Conservation (phyloP, 2,797 vertebrate genomes). For the Neopelma chrysocephalum region DNA sequence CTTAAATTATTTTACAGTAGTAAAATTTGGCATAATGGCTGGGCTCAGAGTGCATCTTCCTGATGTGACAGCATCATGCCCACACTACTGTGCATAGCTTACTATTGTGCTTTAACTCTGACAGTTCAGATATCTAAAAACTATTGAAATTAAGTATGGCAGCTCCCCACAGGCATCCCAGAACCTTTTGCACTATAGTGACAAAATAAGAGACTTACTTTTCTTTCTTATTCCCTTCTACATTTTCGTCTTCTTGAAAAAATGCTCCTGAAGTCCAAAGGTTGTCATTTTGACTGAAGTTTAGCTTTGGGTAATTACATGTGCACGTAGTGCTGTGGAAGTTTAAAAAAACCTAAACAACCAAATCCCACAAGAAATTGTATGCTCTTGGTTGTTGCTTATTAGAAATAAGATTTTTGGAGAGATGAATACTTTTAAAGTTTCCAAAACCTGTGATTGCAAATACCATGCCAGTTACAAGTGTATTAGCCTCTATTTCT, state of each 20-base stretch:
- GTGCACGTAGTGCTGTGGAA: background rate
- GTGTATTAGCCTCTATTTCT: background rate
- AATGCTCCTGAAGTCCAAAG: background rate
- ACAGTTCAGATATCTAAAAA: background rate
- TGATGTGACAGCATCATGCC: fast-evolving
- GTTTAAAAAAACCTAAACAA: background rate
- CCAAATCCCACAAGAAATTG: background rate
- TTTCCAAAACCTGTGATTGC: background rate
- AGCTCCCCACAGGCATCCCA: background rate
- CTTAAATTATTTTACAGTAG: background rate
- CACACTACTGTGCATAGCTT: background rate
- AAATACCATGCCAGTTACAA: background rate
- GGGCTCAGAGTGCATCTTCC: background rate
- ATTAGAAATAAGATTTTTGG: background rate
- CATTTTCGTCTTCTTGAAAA: constrained; percentile 3
- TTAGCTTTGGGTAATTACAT: background rate
- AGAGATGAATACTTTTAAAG: background rate
- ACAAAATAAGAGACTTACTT: background rate
- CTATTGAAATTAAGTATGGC: background rate
- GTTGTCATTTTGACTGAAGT: background rate
- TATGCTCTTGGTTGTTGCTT: background rate
- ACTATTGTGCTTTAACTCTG: background rate
- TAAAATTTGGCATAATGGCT: background rate
- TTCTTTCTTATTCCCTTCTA: background rate
- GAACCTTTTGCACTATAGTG: background rate